Evolutionary conservation across 2,797 vertebrate genomes (phyloP), one percentile per base, ranked within the genome.

Genomic region (Pempheris klunzingeri): DNA sequence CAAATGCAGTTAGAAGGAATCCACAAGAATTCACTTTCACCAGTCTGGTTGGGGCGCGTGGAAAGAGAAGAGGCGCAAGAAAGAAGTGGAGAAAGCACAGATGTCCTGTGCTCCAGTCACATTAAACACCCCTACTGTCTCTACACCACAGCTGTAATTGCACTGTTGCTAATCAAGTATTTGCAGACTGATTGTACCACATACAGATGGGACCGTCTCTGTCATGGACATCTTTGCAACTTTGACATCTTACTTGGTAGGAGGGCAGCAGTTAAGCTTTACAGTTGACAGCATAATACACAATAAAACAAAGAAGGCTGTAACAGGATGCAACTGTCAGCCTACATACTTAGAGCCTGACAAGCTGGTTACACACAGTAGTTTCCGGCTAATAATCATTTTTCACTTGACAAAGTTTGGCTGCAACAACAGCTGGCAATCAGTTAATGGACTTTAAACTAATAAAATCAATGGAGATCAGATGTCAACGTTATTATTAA

Each of bases 11-110:
- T 43, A 30, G 12, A 43, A 49, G 12, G 38, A 47, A 73, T 47
- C 63, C 32, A 32, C 30, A 58, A 49, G 57, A 74, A 80, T 81
- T 68, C 34, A 75, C 80, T 80, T 71, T 70, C 52, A 49, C 53
- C 47, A 36, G 20, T 49, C 15, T 62, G 32, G 4, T 10, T 36
- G 14, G 11, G 43, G 17, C 20, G 57, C 18, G 44, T 30, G 28
- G 49, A 58, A 18, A 68, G 15, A 71, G 22, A 55, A 58, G 8
- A 7, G 6, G 6, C 2, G 44, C 1, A 22, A 7, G 4, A 20
- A 24, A 7, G 12, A 53, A 15, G 20, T 24, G 50, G 78, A 57
- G 38, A 49, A 54, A 61, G 28, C 22, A 49, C 6, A 34, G 17
- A 77, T n/a, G 7, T 60, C 2, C 14, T 67, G 18, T 32, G 46